phyloP scores from a whole-genome alignment of 2,888 invertebrate genomes.

The Eremobia ochroleuca region DNA sequence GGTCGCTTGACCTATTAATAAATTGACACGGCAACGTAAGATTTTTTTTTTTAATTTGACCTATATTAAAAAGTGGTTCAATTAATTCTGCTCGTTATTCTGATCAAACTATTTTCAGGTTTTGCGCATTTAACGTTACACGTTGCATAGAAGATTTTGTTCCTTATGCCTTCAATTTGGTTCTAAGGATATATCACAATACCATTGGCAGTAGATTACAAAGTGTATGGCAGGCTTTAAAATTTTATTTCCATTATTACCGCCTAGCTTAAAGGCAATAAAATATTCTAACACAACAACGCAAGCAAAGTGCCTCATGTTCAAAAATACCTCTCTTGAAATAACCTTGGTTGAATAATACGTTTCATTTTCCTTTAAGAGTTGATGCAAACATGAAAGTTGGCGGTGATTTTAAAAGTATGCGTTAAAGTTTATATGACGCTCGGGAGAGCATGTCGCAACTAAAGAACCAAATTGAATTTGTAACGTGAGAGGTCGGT shows the following conservation, averaged over 20 bases:
- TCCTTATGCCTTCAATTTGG: neutral
- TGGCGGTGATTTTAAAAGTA: conserved; percentile 79
- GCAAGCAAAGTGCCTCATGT: conserved; percentile 51
- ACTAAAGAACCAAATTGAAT: conserved; percentile 83
- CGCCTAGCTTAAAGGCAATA: conserved; percentile 36
- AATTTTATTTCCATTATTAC: conserved; percentile 58
- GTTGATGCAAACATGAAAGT: conserved; percentile 74
- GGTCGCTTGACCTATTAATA: too few species aligned
- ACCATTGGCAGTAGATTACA: conserved; percentile 20
- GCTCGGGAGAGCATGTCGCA: conserved; percentile 70
- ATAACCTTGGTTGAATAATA: conserved; percentile 66
- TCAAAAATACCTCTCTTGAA: conserved; percentile 66
- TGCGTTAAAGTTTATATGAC: conserved; percentile 76
- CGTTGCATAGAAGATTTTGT: neutral
- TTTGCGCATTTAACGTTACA: too few species aligned
- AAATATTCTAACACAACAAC: conserved; percentile 50
- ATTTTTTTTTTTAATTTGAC: too few species aligned
- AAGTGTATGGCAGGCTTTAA: conserved; percentile 17
- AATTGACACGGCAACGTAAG: too few species aligned
- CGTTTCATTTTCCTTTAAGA: conserved; percentile 73
- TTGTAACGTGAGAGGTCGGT: conserved; percentile 79
- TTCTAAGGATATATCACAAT: neutral
- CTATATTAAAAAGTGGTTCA: too few species aligned
- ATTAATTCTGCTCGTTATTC: too few species aligned
- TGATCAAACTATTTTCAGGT: too few species aligned